Percentiles rank a stretch among this genome's conserved stretches.
Evolutionary conservation across 2,888 invertebrate species (phyloP).

Genomic region (Drosophila yooni): DNA sequence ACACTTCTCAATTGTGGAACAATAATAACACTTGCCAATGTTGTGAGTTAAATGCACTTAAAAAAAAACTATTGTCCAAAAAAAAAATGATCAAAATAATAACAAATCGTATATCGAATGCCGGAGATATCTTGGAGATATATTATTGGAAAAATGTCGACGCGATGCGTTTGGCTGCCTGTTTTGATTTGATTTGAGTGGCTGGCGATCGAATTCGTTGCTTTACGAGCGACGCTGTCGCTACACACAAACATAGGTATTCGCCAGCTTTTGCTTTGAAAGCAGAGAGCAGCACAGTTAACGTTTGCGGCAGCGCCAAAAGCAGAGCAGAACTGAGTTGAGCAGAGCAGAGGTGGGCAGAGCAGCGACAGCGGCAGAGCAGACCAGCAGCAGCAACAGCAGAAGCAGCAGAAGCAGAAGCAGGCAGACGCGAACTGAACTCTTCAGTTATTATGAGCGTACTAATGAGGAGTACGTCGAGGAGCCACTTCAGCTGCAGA

Average conservation of each 20-base stretch:
- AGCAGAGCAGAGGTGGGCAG: conserved; percentile 6
- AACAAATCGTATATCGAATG: conserved; percentile 14
- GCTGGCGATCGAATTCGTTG: conserved; percentile 64
- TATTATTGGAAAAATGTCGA: conserved; percentile 55
- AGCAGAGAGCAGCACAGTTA: conserved; percentile 15
- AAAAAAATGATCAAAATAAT: conserved; percentile 3
- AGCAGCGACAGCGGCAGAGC: conserved; percentile 15
- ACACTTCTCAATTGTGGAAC: neutral
- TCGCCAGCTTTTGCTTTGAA: conserved; percentile 45
- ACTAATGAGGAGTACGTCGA: conserved; percentile 66
- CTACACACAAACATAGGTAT: conserved; percentile 19
- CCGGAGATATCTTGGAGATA: conserved; percentile 25
- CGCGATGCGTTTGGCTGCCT: conserved; percentile 73
- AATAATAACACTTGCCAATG: neutral
- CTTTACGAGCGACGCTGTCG: conserved; percentile 20
- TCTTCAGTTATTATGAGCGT: conserved; percentile 73
- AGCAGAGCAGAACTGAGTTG: conserved; percentile 10
- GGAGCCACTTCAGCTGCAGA: conserved; percentile 34
- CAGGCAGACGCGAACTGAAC: conserved; percentile 56
- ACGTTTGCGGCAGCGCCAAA: conserved; percentile 1
- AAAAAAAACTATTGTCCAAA: conserved; percentile 9
- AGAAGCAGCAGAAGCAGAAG: conserved; percentile 1
- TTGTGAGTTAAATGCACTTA: conserved; percentile 11
- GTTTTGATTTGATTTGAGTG: conserved; percentile 75
- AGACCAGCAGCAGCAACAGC: conserved; percentile 2